Evolutionary conservation across 2,888 invertebrate genomes (phyloP), one percentile per base, ranked within the genome.

Genomic region (Melipona beecheii): DNA sequence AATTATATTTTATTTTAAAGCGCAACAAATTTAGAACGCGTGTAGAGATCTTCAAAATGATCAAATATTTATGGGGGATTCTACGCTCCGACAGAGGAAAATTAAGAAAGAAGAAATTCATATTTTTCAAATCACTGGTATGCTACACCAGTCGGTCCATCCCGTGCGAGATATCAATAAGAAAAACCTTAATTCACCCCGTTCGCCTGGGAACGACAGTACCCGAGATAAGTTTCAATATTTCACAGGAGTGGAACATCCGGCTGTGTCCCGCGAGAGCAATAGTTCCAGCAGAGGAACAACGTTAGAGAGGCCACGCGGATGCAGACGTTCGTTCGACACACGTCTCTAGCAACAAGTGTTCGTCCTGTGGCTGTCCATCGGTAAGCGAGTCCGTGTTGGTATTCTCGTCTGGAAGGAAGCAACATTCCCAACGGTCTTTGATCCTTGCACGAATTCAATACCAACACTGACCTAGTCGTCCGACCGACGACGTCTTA

Each of bases 301-400:
- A 66, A n/a, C 49, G 77, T 65, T 9, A 56, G 17, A 62, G 56
- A 52, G n/a, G 36, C 31, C 43, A 43, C 43, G n/a, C n/a, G 43
- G 11, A 64, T 68, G 52, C 21, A 65, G 15, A 4, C 64, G 52
- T 75, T 69, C 24, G 50, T 49, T 43, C 60, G 65, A 66, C 66
- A 72, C 58, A 52, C 58, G 72, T 81, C 73, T 89, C 83, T 87
- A 84, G 88, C 88, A 88, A 88, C 89, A 88, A 88, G 89, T 89
- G 89, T 88, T 85, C 21, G 77, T 50, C 49, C n/a, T 4, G 65
- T 54, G 65, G 69, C 13, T 69, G 82, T 64, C 75, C 74, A 69
- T 78, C 62, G 70, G 43, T 66, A 31, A 64, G 58, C n/a, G 31
- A 31, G 27, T 36, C 60, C 31, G 52, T 43, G 43, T 15, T 70